Evolutionary conservation across 2,888 invertebrate genomes (phyloP).

Genomic region (Lobophora halterata): DNA sequence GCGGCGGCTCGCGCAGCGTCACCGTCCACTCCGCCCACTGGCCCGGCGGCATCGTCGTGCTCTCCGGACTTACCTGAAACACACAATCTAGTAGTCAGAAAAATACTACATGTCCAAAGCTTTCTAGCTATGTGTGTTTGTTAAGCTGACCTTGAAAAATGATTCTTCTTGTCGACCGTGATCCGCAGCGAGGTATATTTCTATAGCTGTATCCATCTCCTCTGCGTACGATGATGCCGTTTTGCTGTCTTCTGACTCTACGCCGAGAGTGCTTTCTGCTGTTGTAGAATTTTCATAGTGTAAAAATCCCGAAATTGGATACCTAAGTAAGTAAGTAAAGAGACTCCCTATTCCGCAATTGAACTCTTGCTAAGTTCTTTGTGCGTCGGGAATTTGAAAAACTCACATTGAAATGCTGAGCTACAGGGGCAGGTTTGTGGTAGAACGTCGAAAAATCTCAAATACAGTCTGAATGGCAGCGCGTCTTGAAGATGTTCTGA

Average conservation of each 20-base stretch:
- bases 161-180: conserved; percentile 42
- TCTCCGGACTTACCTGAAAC: conserved; percentile 41
- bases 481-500: conserved; percentile 44
- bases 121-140: background rate
- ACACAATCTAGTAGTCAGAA: background rate
- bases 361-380: too few species aligned
- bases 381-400: background rate
- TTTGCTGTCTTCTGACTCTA: conserved; percentile 3
- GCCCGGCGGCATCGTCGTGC: conserved; percentile 31
- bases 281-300: too few species aligned
- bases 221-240: conserved; percentile 21
- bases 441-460: conserved; percentile 46
- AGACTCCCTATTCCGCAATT: too few species aligned
- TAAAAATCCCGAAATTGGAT: too few species aligned
- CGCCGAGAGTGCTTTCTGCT: conserved; percentile 23
- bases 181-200: conserved; percentile 52
- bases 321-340: too few species aligned
- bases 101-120: background rate
- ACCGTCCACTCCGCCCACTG: conserved; percentile 37
- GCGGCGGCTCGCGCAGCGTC: conserved; percentile 20
- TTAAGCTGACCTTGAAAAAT: conserved; percentile 39
- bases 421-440: conserved; percentile 39
- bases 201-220: conserved; percentile 49
- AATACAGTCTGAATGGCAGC: conserved; percentile 56
- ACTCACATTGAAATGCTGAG: conserved; percentile 27